Percentiles rank a stretch among this genome's conserved stretches.
Evolutionary conservation across 2,888 invertebrate genomes (phyloP).

Genomic region (Lochmaea crataegi): DNA sequence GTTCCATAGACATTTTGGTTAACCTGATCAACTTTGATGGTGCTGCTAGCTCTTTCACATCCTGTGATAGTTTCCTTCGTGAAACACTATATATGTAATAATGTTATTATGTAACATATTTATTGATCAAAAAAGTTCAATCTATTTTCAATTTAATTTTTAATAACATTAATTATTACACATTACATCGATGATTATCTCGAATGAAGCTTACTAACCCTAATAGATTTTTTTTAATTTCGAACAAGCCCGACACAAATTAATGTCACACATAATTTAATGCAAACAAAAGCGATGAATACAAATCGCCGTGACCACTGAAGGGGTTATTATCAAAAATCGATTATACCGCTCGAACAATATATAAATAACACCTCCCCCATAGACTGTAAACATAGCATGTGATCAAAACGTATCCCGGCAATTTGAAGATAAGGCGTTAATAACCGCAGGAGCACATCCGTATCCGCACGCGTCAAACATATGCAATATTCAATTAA

Average conservation of each 20-base stretch:
- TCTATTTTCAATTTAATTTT: too few species aligned
- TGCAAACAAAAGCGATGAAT: not conserved
- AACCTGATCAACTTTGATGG: too few species aligned
- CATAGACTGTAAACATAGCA: not conserved
- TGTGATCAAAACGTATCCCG: conserved; percentile 18
- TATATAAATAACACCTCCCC: conserved; percentile 23
- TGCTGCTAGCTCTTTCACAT: too few species aligned
- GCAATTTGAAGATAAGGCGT: conserved; percentile 19
- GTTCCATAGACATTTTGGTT: too few species aligned
- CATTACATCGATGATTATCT: not conserved
- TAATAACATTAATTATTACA: not conserved
- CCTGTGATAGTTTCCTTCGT: too few species aligned
- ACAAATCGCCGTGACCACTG: conserved; percentile 4
- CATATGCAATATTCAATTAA: conserved; percentile 34
- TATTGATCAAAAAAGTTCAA: too few species aligned
- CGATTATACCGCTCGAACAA: conserved; percentile 9
- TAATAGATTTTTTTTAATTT: not conserved
- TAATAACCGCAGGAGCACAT: conserved; percentile 11
- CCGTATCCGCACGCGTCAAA: conserved; percentile 25
- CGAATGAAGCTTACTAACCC: not conserved
- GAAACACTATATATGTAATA: too few species aligned
- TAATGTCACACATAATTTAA: not conserved
- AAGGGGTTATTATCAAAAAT: conserved; percentile 13
- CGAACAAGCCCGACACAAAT: not conserved
- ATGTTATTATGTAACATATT: too few species aligned